Percentiles rank a stretch among this genome's conserved stretches.
Conservation (phyloP, 53 echinoderm and acorn worm species). For the Stichopus horrens region DNA sequence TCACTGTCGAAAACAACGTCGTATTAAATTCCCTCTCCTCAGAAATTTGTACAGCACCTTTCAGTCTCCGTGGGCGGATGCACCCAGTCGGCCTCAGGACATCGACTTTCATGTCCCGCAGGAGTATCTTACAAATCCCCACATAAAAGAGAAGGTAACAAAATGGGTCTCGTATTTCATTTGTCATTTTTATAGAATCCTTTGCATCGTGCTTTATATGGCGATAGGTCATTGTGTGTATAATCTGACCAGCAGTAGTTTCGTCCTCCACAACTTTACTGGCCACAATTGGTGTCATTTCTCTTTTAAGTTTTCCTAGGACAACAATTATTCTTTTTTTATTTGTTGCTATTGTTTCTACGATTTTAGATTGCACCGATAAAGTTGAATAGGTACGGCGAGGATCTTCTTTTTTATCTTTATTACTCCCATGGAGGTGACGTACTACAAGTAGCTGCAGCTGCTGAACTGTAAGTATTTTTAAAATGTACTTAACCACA, state of each 20-base stretch:
- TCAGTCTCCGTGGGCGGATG: slow-evolving; percentile 94
- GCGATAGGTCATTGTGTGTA: too few relatives aligned
- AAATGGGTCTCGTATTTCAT: too few relatives aligned
- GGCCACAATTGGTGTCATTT: too few relatives aligned
- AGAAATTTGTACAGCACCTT: slow-evolving; percentile 98
- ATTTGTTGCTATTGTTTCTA: background rate
- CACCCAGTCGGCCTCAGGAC: slow-evolving; percentile 93
- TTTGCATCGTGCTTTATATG: too few relatives aligned
- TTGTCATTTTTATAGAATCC: too few relatives aligned
- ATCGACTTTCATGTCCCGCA: slow-evolving; percentile 95
- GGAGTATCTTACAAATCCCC: slow-evolving; percentile 89
- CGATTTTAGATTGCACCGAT: slow-evolving; percentile 82
- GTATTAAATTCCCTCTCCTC: slow-evolving; percentile 27
- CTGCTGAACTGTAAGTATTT: slow-evolving; percentile 94
- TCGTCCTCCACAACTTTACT: too few relatives aligned
- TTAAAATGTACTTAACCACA: too few relatives aligned
- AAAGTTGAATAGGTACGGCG: slow-evolving; percentile 94
- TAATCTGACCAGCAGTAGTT: too few relatives aligned
- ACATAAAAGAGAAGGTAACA: slow-evolving; percentile 91
- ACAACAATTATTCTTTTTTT: background rate
- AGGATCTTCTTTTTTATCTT: slow-evolving; percentile 90
- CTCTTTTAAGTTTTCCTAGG: too few relatives aligned
- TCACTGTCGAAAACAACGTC: too few relatives aligned
- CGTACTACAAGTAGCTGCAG: slow-evolving; percentile 90
- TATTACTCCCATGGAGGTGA: slow-evolving; percentile 99